Evolutionary conservation across 2,113 vertebrate genomes (phyloP), one percentile per base, ranked within the genome.

Genomic region (Oreochromis aureus): DNA sequence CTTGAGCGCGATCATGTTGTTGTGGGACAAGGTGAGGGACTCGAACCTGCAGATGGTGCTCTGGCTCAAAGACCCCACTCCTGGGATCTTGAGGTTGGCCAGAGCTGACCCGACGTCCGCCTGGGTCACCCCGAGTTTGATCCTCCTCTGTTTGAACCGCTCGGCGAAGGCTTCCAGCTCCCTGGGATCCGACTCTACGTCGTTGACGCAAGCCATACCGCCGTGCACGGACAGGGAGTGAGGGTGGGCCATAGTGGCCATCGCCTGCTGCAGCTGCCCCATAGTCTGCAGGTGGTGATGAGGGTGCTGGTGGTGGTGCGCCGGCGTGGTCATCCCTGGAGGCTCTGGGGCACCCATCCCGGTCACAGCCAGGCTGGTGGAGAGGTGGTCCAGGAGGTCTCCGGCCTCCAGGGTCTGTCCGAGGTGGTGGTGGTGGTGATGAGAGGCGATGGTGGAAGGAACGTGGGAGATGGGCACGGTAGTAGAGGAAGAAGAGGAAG

Each of bases 31-130:
- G 1, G 98, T 99, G 79, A 99, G 97, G 15, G 98, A 99, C 95
- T 98, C 98, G 93, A 99, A 99, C 94, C 98, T 95, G 95, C 98
- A 98, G 96, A 99, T 99, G 90, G 98, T 99, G 95, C 98, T 99
- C 95, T 99, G 98, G 95, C 98, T 99, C 55, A 99, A 95, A 1
- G 98, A 98, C 13, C 98, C 98, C 88, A 98, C 98, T 9, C 98
- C 98, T 4, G 98, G 98, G 86, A 98, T 97, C 95, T 98, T 98
- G 80, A 99, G 97, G 94, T 97, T 97, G 91, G 97, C 98, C 55
- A 98, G 96, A 12, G 98, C 98, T 3, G 97, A 96, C 10, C 98
- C 98, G 82, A 98, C 98, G 90, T 98, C 98, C 63, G 98, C 98
- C 93, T 98, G 98, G 34, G 98, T 98, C 84, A 98, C 98, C 9